Percentiles rank a stretch among this genome's conserved stretches.
phyloP scores from a whole-genome alignment of 2,888 invertebrate genomes.

The Microdon myrmicae region DNA sequence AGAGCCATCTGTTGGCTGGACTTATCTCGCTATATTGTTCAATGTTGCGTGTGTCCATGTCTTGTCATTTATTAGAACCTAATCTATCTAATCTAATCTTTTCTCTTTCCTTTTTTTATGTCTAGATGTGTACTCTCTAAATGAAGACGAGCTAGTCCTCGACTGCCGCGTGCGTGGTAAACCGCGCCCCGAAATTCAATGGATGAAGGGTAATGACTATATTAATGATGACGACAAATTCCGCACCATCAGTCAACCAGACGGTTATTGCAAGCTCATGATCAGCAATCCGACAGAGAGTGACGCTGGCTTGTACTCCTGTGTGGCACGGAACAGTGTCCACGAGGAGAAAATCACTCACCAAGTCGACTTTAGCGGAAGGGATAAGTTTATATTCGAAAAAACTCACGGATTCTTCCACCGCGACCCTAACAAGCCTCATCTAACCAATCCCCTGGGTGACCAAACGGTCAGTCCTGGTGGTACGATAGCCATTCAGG shows the following conservation, averaged over 20 bases:
- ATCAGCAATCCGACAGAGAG: conserved; percentile 74
- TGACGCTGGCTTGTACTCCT: conserved; percentile 81
- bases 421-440: conserved; percentile 72
- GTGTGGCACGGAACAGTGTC: conserved; percentile 78
- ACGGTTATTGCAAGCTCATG: conserved; percentile 78
- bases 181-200: conserved; percentile 78
- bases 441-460: conserved; percentile 75
- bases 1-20: conserved; percentile 3
- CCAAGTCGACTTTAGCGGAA: conserved; percentile 73
- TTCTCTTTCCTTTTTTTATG: neutral
- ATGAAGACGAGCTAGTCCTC: conserved; percentile 78
- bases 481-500: conserved; percentile 84
- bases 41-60: conserved; percentile 42
- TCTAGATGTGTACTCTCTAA: conserved; percentile 76
- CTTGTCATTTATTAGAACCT: conserved; percentile 32
- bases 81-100: conserved; percentile 10
- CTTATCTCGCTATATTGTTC: conserved; percentile 33
- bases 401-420: conserved; percentile 66
- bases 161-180: conserved; percentile 83
- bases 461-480: conserved; percentile 80
- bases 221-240: conserved; percentile 71
- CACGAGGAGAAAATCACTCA: conserved; percentile 81
- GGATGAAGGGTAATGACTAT: conserved; percentile 78
- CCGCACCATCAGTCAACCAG: conserved; percentile 75
- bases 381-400: conserved; percentile 66